Base-by-base conservation (phyloP, 2,888 invertebrate genomes). In the Tenthredo livida region DNA sequence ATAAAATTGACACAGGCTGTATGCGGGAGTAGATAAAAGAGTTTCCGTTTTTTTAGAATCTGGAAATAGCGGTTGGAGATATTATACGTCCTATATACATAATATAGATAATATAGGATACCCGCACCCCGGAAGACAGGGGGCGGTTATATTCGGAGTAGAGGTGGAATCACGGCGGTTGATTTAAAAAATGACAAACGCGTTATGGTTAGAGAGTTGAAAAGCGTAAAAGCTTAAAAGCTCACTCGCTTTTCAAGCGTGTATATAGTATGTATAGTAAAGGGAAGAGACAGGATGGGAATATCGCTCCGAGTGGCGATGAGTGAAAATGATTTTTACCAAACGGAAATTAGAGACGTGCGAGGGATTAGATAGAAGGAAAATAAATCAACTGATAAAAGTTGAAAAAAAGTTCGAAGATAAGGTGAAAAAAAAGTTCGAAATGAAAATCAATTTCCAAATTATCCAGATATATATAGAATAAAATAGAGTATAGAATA, bases 191-290 rank as follows among this genome's bases (percentile, higher is more conserved):
- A 67, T 67, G 67, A 67, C 67, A 67, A 67, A 67, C 67, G 67
- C 67, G 67, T 67, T 67, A 67, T 17, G 33, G 33, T 67, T 67
- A 15, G 33, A 15, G 33, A 33, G 67, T 25, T 25, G 25, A 67
- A 67, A 67, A 67, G 67, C 67, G 67, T 67, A 7, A 67, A 67
- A 67, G 67, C 33, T 67, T 67, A 33, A 67, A 67, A 33, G 67
- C 67, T 33, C 29, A 33, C 67, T 33, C 25, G 33, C 33, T 17
- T 33, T 67, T 33, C 33, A 67, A 33, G 6, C 61, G 25, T 61
- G 21, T 29, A 12, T 21, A 29, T 29, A 25, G 54, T 29, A 9
- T 29, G 4, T 21, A 29, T 29, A 25, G 54, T 29, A 9, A 21
- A 21, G 10, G 17, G 25, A 61, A 12, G 61, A 21, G 0, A 29